A percentile compares a stretch with the other conserved stretches of the same genome.
These are phyloP conservation scores for Chionomys nivalis DNA, from an alignment of 2,113 vertebrate genomes.

Conservation along the genomic window DNA sequence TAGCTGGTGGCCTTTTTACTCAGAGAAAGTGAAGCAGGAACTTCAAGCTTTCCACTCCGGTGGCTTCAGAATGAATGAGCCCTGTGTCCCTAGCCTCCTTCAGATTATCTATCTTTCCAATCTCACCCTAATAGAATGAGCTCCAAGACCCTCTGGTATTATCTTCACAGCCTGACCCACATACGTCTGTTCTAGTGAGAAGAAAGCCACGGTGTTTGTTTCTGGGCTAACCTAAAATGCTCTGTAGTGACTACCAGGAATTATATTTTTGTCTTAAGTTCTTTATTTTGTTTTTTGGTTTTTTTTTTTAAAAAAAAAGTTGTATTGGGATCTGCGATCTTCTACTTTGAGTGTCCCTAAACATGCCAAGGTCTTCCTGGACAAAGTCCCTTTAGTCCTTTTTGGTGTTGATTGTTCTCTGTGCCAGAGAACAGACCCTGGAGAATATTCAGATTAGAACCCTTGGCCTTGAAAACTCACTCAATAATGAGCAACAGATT, in stretches of 20 bases:
- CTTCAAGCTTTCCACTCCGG: neutral
- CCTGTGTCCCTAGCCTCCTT: neutral
- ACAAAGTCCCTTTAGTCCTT: neutral
- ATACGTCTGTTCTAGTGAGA: neutral
- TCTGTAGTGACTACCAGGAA: neutral
- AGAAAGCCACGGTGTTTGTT: neutral
- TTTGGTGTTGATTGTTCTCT: neutral
- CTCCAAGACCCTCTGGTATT: neutral
- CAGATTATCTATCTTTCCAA: conserved; percentile 1
- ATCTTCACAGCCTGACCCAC: neutral
- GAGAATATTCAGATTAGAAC: conserved; percentile 25
- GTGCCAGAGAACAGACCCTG: conserved; percentile 5
- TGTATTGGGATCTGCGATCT: neutral
- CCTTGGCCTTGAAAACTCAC: neutral
- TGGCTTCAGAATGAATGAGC: neutral
- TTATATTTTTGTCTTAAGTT: conserved; percentile 2
- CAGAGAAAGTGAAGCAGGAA: neutral
- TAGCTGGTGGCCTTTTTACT: neutral
- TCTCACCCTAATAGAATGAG: neutral
- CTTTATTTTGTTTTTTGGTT: neutral
- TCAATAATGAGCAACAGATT: conserved; percentile 11
- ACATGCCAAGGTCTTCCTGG: neutral
- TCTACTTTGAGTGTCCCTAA: conserved; percentile 2
- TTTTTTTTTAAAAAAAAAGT: neutral
- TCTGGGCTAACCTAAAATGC: neutral